phyloP scores from a whole-genome alignment of 2,888 invertebrate genomes.

The Protophormia terraenovae region DNA sequence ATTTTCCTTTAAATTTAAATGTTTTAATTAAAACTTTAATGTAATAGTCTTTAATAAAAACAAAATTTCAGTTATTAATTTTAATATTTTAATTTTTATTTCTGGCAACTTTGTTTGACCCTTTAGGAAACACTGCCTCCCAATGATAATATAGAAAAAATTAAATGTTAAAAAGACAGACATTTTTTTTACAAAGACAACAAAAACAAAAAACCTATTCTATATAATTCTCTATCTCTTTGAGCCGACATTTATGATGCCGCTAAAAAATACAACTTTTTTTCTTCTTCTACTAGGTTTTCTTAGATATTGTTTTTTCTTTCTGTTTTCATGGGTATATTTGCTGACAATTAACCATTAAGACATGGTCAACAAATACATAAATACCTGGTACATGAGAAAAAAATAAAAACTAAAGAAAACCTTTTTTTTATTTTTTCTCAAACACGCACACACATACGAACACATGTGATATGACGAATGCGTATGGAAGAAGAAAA shows the following conservation, averaged over 20 bases:
- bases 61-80: too few relatives aligned
- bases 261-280: conserved; percentile 59
- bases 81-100: not conserved
- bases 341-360: conserved; percentile 67
- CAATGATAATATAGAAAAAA: not conserved
- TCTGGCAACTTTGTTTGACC: not conserved
- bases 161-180: too few relatives aligned
- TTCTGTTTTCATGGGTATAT: conserved; percentile 53
- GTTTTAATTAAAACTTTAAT: too few relatives aligned
- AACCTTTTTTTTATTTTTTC: conserved; percentile 43
- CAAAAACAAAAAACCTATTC: conserved; percentile 29
- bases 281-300: conserved; percentile 35
- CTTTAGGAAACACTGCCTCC: conserved; percentile 30
- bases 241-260: conserved; percentile 61
- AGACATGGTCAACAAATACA: conserved; percentile 66
- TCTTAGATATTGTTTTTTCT: conserved; percentile 37
- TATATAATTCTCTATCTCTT: conserved; percentile 12
- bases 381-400: conserved; percentile 38
- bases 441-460: conserved; percentile 7
- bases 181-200: conserved; percentile 14
- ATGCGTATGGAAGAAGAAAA: conserved; percentile 37
- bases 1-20: too few relatives aligned
- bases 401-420: conserved; percentile 15
- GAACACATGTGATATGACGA: conserved; percentile 1
- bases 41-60: too few relatives aligned